Evolutionary conservation across 2,113 vertebrate species (phyloP), one percentile per base, ranked within the genome.

Genomic region (Mellivora capensis): DNA sequence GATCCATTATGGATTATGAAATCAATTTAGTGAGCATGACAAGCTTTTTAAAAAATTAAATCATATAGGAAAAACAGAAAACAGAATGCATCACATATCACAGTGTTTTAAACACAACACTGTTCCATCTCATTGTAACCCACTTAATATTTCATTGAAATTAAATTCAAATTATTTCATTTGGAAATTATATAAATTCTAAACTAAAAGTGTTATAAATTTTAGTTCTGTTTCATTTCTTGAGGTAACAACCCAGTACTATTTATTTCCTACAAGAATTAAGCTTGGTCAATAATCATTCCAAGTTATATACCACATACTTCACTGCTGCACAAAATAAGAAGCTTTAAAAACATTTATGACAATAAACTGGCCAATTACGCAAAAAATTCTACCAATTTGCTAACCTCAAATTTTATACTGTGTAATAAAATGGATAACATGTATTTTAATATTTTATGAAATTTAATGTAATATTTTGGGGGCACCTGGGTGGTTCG

Each of bases 1-100:
- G 89, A 86, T 79, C 82, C 67, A 86, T 83, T 93, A 95, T n/a
- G 44, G 83, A 91, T 71, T 86, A 20, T 77, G 52, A 80, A 96
- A 86, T 96, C 86, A 79, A 94, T 71, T 92, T 44, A 96, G 61
- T 39, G 47, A 96, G 49, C 69, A 44, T 79, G 37, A 72, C 80
- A 90, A 83, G 47, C 21, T 96, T 97, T 91, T 94, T 54, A 52
- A 81, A 82, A 96, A 79, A 91, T 95, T 74, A 96, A 72, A 95
- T 94, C 89, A 77, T 59, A 83, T 6, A 61, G 54, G 34, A 64
- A 81, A 95, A 96, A 80, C 3, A 84, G 7, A 90, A 94, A 94
- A 74, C 7, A 91, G 42, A 95, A 57, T 96, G 9, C 5, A 91
- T 57, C 49, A 83, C 10, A 39, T 39, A 27, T 29, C 29, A 64